phyloP scores from a whole-genome alignment of 2,888 invertebrate species.

The Abrostola tripartita region DNA sequence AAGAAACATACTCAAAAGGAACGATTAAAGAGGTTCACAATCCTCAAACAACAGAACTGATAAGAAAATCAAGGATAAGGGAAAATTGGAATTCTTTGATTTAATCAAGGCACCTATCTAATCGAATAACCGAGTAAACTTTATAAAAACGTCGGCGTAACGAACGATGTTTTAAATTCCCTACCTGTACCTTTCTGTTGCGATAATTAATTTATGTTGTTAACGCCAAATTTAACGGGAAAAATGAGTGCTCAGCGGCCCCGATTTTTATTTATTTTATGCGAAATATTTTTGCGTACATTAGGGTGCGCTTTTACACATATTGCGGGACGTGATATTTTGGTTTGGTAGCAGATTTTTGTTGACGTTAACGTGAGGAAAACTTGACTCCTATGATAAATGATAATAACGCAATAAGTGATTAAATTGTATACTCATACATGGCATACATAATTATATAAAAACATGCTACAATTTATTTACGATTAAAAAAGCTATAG shows the following conservation, averaged over 20 bases:
- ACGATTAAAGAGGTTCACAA: conserved; percentile 17
- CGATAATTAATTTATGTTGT: conserved; percentile 43
- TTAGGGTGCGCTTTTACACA: conserved; percentile 12
- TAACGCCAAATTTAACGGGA: conserved; percentile 33
- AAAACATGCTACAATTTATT: no score
- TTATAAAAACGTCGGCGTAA: conserved; percentile 4
- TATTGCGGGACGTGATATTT: conserved; percentile 28
- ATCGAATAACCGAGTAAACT: conserved; percentile 19
- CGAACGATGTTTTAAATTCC: conserved; percentile 14
- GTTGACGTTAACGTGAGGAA: conserved; percentile 2
- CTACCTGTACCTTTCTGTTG: conserved; percentile 9
- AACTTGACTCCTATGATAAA: no score
- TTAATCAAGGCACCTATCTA: conserved; percentile 18
- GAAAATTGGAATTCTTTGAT: conserved; percentile 23
- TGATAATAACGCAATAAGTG: no score
- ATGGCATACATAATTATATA: no score
- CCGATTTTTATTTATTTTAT: conserved; percentile 32
- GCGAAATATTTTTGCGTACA: conserved; percentile 24
- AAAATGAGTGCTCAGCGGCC: conserved; percentile 20
- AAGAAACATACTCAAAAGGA: conserved; percentile 8
- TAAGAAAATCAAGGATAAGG: conserved; percentile 21
- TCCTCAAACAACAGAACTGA: conserved; percentile 20
- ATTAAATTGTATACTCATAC: no score
- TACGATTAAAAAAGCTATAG: no score
- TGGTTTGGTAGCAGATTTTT: conserved; percentile 11